phyloP scores from a whole-genome alignment of 2,888 invertebrate genomes.

The Callyntrura sp. region DNA sequence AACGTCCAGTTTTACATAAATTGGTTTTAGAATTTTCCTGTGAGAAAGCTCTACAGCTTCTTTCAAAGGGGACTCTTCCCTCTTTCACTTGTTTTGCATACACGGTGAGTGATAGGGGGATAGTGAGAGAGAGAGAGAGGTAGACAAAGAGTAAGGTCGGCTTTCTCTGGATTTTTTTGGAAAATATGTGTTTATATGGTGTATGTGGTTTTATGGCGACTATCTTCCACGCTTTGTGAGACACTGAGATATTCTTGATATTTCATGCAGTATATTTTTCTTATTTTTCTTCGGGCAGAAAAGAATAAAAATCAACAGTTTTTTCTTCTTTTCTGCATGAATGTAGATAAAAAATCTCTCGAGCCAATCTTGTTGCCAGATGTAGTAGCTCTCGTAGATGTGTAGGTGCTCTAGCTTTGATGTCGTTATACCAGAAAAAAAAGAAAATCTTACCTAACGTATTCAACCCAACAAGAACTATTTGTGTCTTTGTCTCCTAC shows the following conservation, averaged over 20 bases:
- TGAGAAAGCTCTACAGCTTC: no score
- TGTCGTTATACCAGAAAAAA: constrained; percentile 11
- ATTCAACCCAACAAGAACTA: background rate
- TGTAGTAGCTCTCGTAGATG: background rate
- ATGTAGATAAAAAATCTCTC: constrained; percentile 21
- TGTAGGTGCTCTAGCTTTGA: background rate
- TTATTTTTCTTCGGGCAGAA: background rate
- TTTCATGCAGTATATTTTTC: background rate
- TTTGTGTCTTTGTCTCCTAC: background rate
- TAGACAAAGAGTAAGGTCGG: no score
- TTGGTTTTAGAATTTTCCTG: no score
- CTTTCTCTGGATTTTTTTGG: background rate
- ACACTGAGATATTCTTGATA: background rate
- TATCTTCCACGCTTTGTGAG: background rate
- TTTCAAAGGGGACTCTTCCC: no score
- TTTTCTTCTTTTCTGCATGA: constrained; percentile 24
- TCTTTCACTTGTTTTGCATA: no score
- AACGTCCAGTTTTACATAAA: no score
- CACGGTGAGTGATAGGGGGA: no score
- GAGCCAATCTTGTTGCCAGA: constrained; percentile 23
- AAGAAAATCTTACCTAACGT: background rate
- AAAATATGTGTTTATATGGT: background rate
- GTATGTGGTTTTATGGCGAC: background rate
- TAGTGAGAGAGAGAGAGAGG: no score
- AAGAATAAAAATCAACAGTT: constrained; percentile 29